Base-by-base conservation (phyloP, 2,888 invertebrate species). In the Cacoxenus indagator region DNA sequence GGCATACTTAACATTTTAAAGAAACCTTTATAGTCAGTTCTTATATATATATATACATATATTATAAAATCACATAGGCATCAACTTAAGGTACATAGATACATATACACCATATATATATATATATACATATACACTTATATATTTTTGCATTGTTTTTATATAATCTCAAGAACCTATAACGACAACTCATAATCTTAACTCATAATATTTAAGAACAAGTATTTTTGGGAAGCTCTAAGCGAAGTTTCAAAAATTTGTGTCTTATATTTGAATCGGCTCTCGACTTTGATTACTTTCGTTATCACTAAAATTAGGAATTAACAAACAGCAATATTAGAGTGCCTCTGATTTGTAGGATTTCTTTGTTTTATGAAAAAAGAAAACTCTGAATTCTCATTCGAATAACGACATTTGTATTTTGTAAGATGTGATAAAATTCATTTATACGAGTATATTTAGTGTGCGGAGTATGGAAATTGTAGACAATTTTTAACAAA, bases 251-350 rank as follows among this genome's bases (percentile, higher is more conserved):
- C 8, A 51, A 77, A 68, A n/a, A 48, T 75, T 81, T 68, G 70
- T 70, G 1, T 14, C 19, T 9, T 48, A 48, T 8, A 51, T 51
- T 51, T 51, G 51, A 51, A n/a, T 5, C n/a, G 45, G n/a, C n/a
- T 3, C 9, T 46, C 69, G 69, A 37, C 70, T 72, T 74, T 70
- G 67, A 73, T 72, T 68, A 68, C 46, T 65, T 70, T n/a, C n/a
- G n/a, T n/a, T n/a, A n/a, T n/a, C 67, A 57, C 24, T 48, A 54
- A 61, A 29, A 68, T 68, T 68, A 65, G 37, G 31, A 64, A 46
- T 51, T n/a, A n/a, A n/a, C n/a, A 17, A 11, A 9, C 51, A 81
- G 85, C 86, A 86, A 85, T 85, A 86, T 85, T 85, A 79, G 85
- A 85, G 85, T 85, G 85, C 85, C 86, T 85, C 79, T 82, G 75